Evolutionary conservation across 2,888 invertebrate genomes (phyloP).

Genomic region (Tetramorium bicarinatum): DNA sequence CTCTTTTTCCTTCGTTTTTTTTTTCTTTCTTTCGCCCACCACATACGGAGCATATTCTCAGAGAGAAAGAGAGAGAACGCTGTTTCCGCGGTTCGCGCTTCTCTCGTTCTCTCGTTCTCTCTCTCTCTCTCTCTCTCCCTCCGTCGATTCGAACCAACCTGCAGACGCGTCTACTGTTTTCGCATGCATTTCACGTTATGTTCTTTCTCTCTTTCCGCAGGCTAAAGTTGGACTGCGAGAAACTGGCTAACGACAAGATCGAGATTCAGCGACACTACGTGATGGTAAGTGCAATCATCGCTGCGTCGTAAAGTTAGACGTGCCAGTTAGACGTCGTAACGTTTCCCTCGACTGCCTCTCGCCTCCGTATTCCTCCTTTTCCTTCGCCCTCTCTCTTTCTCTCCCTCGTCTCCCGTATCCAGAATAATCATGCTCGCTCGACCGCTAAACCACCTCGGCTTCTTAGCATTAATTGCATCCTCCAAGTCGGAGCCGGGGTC

Average conservation of each 20-base stretch:
- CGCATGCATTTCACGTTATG: slow-evolving; percentile 35
- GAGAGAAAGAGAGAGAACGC: background rate
- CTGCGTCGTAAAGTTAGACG: slow-evolving; percentile 66
- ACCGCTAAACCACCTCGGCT: slow-evolving; percentile 83
- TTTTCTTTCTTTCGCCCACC: slow-evolving; percentile 12
- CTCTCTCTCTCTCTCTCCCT: background rate
- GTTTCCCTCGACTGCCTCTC: slow-evolving; percentile 51
- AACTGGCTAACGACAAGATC: slow-evolving; percentile 95
- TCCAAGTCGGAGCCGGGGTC: slow-evolving; percentile 72
- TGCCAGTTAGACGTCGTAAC: slow-evolving; percentile 63
- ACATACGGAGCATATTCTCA: slow-evolving; percentile 49
- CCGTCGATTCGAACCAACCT: background rate
- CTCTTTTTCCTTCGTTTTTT: background rate
- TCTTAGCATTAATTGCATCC: slow-evolving; percentile 85
- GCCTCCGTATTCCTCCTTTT: slow-evolving; percentile 18
- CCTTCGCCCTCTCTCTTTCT: slow-evolving; percentile 13
- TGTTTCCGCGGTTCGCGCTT: slow-evolving; percentile 29
- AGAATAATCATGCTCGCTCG: slow-evolving; percentile 81
- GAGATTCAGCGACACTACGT: slow-evolving; percentile 97
- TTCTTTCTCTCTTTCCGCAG: slow-evolving; percentile 84
- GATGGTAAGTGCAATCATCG: slow-evolving; percentile 90
- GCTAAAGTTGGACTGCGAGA: slow-evolving; percentile 96
- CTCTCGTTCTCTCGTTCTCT: slow-evolving; percentile 3
- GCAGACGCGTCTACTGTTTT: slow-evolving; percentile 12
- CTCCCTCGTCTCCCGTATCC: slow-evolving; percentile 69